Evolutionary conservation across 2,888 invertebrate genomes (phyloP).

Genomic region (Oconnorella tubifera): DNA sequence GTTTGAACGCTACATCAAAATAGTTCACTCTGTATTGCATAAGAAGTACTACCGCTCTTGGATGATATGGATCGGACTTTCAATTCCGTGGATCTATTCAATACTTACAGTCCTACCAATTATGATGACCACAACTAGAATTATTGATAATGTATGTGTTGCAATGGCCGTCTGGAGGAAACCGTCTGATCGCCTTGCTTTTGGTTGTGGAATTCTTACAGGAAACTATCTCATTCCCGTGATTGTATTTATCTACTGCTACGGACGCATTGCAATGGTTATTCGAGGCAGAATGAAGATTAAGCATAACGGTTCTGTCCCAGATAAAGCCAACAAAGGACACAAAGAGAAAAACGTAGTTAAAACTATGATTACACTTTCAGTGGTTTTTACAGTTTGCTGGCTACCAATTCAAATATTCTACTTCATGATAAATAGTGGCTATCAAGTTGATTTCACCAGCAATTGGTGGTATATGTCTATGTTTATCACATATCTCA

Average conservation of each 20-base stretch:
- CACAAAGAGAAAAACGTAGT: constrained; percentile 4
- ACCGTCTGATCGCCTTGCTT: not conserved
- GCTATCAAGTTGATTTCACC: too few species aligned
- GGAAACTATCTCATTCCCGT: not conserved
- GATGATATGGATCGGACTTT: not conserved
- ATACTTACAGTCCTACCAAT: not conserved
- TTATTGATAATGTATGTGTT: not conserved
- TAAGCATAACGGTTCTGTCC: too few species aligned
- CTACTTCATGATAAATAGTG: too few species aligned
- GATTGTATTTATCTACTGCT: not conserved
- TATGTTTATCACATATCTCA: too few species aligned
- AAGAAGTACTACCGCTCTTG: not conserved
- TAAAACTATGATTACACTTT: not conserved
- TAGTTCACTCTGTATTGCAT: constrained; percentile 1
- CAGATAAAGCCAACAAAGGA: too few species aligned
- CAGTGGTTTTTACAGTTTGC: constrained; percentile 1
- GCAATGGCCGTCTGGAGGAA: not conserved
- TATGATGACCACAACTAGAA: not conserved
- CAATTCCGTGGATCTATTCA: not conserved
- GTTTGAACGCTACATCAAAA: constrained; percentile 3
- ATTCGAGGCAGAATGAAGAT: not conserved
- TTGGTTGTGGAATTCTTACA: not conserved
- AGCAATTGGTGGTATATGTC: too few species aligned
- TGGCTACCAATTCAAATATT: constrained; percentile 9
- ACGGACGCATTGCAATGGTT: not conserved